A percentile compares a stretch with the other conserved stretches of the same genome.
Evolutionary conservation across 2,113 vertebrate species (phyloP).

Genomic region (Salvator merianae): DNA sequence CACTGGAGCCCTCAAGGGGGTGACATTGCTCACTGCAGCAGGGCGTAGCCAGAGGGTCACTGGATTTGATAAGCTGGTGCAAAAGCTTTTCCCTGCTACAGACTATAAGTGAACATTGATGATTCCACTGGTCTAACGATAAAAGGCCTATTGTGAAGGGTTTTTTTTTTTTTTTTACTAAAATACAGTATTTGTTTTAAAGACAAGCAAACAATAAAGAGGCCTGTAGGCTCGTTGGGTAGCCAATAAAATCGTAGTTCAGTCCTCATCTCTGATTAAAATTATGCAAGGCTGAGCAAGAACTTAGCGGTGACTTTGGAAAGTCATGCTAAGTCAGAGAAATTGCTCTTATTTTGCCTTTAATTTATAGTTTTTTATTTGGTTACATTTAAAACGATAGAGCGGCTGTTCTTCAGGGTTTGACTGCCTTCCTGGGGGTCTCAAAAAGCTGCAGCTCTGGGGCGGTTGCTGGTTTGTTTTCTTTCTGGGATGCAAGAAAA

Average conservation of each 20-base stretch:
- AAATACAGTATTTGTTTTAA: too few relatives aligned
- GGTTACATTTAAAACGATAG: neutral
- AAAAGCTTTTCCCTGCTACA: neutral
- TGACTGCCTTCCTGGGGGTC: neutral
- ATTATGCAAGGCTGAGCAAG: neutral
- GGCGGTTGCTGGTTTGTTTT: too few relatives aligned
- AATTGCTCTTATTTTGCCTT: neutral
- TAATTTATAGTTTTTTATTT: neutral
- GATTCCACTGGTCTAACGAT: neutral
- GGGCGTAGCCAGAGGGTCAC: too few relatives aligned
- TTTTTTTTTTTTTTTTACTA: too few relatives aligned
- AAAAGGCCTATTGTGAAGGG: neutral
- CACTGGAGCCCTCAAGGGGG: neutral
- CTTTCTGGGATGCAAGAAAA: too few relatives aligned
- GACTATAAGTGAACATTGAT: too few relatives aligned
- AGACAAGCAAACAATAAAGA: too few relatives aligned
- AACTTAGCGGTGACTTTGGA: neutral
- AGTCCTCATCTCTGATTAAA: neutral
- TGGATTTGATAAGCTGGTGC: too few relatives aligned
- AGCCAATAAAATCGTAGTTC: neutral
- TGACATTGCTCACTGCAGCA: neutral
- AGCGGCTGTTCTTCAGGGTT: neutral
- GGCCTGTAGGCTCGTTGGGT: too few relatives aligned
- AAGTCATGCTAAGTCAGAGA: neutral
- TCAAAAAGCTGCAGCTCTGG: neutral